Base-by-base conservation (phyloP, 2,797 vertebrate genomes). In the Pantherophis alleghaniensis region DNA sequence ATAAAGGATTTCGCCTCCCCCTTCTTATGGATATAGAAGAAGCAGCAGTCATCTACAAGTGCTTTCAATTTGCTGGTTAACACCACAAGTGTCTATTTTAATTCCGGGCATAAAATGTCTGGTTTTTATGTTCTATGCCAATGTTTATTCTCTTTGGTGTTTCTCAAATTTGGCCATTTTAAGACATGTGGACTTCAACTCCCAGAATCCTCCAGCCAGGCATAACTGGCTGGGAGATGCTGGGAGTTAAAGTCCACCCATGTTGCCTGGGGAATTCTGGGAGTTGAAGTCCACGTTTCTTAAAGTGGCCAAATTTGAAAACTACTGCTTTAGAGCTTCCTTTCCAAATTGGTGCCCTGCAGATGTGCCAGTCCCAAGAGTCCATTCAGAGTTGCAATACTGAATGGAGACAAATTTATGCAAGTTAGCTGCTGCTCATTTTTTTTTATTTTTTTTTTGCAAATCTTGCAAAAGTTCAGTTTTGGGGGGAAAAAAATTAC, bases 81-180 rank as follows among this genome's bases (percentile, higher is more conserved):
- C 63, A 59, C 69, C 92, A 37, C 90, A 88, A 79, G 61, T 3
- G 0, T 91, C 56, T 87, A 93, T 91, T 95, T 96, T 94, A 95
- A 87, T 94, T 90, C 95, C 66, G 93, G 92, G 95, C 94, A 94
- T 94, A 95, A 96, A 94, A 89, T 94, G 95, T 93, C 90, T 92
- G 53, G 90, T 32, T 56, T 28, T 94, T 91, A 92, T 3, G 95
- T 94, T 91, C 95, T 28, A 63, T 96, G 96, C 95, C 96, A 95
- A 96, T 95, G 92, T 96, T 96, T 53, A 94, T 96, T 90, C 0
- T 47, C 63, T 96, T 96, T 32, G 28, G 47, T n/a, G 37, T 83
- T 83, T 83, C 20, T 83, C 37, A 83, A 83, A 47, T 1, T 24
- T 83, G 74, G 74, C 9, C 37, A 10, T 42, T 83, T 83, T 24